Conservation (phyloP, 2,888 invertebrate genomes). For the Octonoba sinensis region DNA sequence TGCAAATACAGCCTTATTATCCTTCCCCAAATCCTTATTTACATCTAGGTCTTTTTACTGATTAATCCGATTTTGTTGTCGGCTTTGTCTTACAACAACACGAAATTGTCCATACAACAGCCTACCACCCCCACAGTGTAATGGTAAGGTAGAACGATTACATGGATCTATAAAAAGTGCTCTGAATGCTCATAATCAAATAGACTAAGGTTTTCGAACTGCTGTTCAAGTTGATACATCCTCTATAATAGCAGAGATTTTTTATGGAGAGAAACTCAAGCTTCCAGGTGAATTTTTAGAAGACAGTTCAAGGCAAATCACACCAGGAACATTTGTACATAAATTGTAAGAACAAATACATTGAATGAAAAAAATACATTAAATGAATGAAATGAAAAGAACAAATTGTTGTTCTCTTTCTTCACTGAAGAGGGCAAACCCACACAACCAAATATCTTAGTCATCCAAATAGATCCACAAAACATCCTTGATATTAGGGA, state of each 20-base stretch:
- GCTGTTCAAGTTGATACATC: neutral
- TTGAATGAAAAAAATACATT: too few relatives aligned
- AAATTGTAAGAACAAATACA: conserved; percentile 1
- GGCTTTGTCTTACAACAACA: conserved; percentile 68
- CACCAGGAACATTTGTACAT: neutral
- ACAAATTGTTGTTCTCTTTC: too few relatives aligned
- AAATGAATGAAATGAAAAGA: too few relatives aligned
- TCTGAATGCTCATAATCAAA: too few relatives aligned
- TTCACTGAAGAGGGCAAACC: too few relatives aligned
- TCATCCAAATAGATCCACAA: too few relatives aligned
- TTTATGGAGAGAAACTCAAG: conserved; percentile 8
- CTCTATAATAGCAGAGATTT: conserved; percentile 2
- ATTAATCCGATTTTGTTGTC: conserved; percentile 71
- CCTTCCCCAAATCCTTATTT: conserved; percentile 31
- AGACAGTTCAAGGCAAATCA: neutral
- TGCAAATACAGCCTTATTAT: conserved; percentile 26
- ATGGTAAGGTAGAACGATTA: conserved; percentile 14
- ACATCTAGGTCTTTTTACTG: conserved; percentile 47
- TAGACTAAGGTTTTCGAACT: neutral
- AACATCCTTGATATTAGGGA: too few relatives aligned
- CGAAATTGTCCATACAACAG: neutral
- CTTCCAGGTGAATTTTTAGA: conserved; percentile 10
- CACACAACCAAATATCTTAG: too few relatives aligned
- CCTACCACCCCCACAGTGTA: conserved; percentile 17
- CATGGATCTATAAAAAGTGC: conserved; percentile 4